Percentiles rank a stretch among this genome's conserved stretches.
Evolutionary conservation across 30 jellyfish, hydroid and myxozoan species (phyloP).

Genomic region (Pseudorhiza aurosa): DNA sequence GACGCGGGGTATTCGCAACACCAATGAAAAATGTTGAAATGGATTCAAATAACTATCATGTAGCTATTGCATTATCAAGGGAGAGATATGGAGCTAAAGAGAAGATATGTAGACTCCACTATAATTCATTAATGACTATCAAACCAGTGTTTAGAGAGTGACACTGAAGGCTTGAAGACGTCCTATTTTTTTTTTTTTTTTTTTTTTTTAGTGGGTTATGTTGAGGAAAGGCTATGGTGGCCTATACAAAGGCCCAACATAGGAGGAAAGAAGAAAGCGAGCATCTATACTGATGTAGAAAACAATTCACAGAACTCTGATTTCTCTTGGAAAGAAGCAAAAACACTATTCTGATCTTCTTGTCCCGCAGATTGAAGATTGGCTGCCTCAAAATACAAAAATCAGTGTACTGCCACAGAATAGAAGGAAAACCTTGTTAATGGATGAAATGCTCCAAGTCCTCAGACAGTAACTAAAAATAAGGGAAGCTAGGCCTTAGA

Average conservation of each 20-base stretch:
- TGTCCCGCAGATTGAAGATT: constrained; percentile 9
- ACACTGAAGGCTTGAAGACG: neutral
- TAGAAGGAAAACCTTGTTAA: neutral
- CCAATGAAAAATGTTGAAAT: no score
- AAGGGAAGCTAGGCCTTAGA: constrained; percentile 2
- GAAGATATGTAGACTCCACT: no score
- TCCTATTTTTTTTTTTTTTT: no score
- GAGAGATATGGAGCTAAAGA: no score
- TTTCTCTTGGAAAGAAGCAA: constrained; percentile 23
- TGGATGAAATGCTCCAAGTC: constrained; percentile 7
- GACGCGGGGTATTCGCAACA: no score
- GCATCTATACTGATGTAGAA: constrained; percentile 17
- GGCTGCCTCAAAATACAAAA: neutral
- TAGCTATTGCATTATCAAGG: no score
- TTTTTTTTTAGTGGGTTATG: no score
- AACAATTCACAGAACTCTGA: constrained; percentile 12
- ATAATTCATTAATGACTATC: neutral
- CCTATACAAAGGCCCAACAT: no score
- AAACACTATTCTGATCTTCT: constrained; percentile 3
- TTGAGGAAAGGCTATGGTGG: no score
- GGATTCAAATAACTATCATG: no score
- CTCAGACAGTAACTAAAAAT: constrained; percentile 5
- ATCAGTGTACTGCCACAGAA: constrained; percentile 5
- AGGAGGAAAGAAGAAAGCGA: no score
- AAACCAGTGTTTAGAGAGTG: neutral